Percentiles rank a stretch among this genome's conserved stretches.
Conservation (phyloP, 1,140 invertebrate genomes). For the Tyrophagus putrescentiae region DNA sequence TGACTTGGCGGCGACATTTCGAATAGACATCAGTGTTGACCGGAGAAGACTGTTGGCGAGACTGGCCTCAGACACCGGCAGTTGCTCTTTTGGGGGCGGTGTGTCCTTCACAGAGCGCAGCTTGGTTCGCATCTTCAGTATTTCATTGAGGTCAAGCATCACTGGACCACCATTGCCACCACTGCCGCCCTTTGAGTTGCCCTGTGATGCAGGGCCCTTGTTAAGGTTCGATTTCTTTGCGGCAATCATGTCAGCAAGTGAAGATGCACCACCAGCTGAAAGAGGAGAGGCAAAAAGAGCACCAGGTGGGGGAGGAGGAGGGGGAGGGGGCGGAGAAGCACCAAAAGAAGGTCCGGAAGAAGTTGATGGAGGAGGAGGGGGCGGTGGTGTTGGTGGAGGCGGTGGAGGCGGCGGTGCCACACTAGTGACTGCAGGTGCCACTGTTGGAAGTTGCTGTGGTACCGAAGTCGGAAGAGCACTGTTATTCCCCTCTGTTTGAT, state of each 20-base stretch:
- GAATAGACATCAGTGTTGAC: too few relatives aligned
- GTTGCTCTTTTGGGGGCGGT: neutral
- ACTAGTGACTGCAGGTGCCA: too few relatives aligned
- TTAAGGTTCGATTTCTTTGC: neutral
- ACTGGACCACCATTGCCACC: neutral
- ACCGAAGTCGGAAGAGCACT: neutral
- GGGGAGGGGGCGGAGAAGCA: neutral
- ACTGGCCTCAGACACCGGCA: too few relatives aligned
- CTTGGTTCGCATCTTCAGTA: conserved; percentile 3
- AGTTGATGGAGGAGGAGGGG: neutral
- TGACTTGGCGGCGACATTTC: too few relatives aligned
- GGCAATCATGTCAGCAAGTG: neutral
- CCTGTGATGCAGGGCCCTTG: neutral
- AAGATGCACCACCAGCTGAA: neutral
- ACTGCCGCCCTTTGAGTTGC: neutral
- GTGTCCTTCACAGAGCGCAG: neutral
- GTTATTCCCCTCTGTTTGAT: neutral
- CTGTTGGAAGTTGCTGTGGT: too few relatives aligned
- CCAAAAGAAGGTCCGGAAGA: neutral
- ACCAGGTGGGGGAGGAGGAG: neutral
- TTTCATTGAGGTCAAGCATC: neutral
- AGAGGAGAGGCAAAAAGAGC: neutral
- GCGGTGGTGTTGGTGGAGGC: neutral
- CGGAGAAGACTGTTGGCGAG: too few relatives aligned
- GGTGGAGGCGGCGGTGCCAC: conserved; percentile 1